Base-by-base conservation (phyloP, 2,797 vertebrate species). In the Diplodus sargus region DNA sequence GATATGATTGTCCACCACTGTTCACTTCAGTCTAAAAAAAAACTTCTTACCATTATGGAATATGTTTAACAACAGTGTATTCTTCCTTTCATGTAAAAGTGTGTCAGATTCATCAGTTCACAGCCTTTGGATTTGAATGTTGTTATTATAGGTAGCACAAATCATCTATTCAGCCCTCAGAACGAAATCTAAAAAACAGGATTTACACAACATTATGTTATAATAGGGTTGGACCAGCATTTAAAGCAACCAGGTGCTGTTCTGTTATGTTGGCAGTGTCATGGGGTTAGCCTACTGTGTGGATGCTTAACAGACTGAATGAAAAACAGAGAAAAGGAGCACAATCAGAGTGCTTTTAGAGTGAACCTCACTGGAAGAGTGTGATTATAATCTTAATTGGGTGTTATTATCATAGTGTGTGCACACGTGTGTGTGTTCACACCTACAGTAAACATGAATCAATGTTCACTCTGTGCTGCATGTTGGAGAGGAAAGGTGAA, bases 341-440 rank as follows among this genome's bases (percentile, higher is more conserved):
- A 6, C n/a, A 64, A 30, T 60, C 15, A n/a, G 23, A 47, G 45
- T 0, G 4, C 23, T 61, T 57, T 61, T 1, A 64, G 1, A 23
- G 16, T 2, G 25, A 59, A 45, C 3, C 6, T 1, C 23, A 8
- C 42, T 15, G 13, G 7, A 0, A 52, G 15, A 42, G 48, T 7
- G 8, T 58, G 68, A 79, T 66, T 78, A 64, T 8, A 58, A 25
- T 66, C 28, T 18, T 65, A 53, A 52, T 52, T 62, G 30, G 39
- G 22, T 79, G 59, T 48, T 18, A 28, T 60, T 64, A 63, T 64
- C 47, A 53, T 13, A 45, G 45, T n/a, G 17, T 49, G 39, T n/a
- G 17, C 4, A 17, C 9, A 5, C 28, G 42, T 67, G 30, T 25
- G 30, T 25, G 25, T 34, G 60, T 52, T 23, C 61, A 68, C 30